phyloP scores from a whole-genome alignment of 1,140 invertebrate species.

The Schmidtea mediterranea region DNA sequence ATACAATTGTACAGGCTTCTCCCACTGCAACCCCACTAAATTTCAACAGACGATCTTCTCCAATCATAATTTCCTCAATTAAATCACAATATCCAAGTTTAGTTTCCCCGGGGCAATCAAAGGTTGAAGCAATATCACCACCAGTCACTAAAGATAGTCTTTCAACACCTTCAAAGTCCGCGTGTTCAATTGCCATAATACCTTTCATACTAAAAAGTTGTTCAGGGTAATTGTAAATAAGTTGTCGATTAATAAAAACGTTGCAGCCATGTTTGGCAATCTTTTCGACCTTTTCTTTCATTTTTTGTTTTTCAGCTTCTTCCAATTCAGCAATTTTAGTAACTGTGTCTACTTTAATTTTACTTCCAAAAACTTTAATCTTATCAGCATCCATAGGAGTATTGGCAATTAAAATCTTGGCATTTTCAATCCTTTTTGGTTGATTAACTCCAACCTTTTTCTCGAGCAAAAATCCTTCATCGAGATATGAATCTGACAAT shows the following conservation, averaged over 20 bases:
- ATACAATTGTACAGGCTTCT: conserved; percentile 81
- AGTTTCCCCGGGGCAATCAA: conserved; percentile 64
- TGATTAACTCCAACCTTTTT: conserved; percentile 77
- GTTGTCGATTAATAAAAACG: conserved; percentile 93
- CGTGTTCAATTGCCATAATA: conserved; percentile 97
- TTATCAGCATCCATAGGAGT: conserved; percentile 99
- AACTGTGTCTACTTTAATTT: conserved; percentile 54
- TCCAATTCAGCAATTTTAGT: conserved; percentile 93
- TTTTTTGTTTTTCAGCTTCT: conserved; percentile 89
- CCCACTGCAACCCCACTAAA: conserved; percentile 38
- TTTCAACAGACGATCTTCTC: conserved; percentile 74
- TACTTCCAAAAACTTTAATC: conserved; percentile 43
- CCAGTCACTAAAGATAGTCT: conserved; percentile 74
- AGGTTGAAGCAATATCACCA: conserved; percentile 93
- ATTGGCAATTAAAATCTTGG: conserved; percentile 91
- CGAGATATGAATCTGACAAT: conserved; percentile 74
- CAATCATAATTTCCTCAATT: conserved; percentile 93
- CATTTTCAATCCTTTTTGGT: conserved; percentile 62
- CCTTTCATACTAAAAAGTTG: conserved; percentile 92
- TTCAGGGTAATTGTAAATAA: conserved; percentile 99
- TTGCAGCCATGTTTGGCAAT: conserved; percentile 82
- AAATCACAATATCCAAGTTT: conserved; percentile 73
- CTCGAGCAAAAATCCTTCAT: conserved; percentile 81
- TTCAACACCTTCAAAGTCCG: conserved; percentile 97
- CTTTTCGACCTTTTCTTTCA: conserved; percentile 95